Evolutionary conservation across 1,140 invertebrate genomes (phyloP).

Genomic region (Drosophila ironensis): DNA sequence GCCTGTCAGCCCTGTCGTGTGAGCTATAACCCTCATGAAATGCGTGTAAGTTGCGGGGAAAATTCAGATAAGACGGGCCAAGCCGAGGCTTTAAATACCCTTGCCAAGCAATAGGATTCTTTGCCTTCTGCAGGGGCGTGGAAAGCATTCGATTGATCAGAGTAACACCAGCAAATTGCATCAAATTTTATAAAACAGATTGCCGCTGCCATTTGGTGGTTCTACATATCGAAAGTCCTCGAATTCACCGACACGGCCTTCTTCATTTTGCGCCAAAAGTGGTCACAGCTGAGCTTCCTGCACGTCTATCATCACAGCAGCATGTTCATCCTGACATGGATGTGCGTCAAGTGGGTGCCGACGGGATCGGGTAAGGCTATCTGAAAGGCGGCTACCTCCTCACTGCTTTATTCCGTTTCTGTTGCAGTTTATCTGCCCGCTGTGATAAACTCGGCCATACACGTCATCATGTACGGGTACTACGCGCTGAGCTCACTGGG

Average conservation of each 20-base stretch:
- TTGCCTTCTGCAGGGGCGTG: no score
- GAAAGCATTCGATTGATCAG: no score
- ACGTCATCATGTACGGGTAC: constrained; percentile 97
- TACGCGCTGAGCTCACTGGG: constrained; percentile 93
- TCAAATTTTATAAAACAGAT: constrained; percentile 85
- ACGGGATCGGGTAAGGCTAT: constrained; percentile 92
- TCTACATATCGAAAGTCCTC: constrained; percentile 96
- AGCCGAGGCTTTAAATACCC: neutral
- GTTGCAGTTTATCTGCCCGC: constrained; percentile 91
- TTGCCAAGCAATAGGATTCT: neutral
- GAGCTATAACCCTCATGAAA: constrained; percentile 90
- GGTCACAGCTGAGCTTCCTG: constrained; percentile 93
- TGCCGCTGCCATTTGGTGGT: constrained; percentile 97
- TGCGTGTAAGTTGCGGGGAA: constrained; percentile 83
- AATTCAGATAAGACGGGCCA: neutral
- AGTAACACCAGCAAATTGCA: no score
- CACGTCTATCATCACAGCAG: constrained; percentile 96
- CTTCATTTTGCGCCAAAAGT: constrained; percentile 94
- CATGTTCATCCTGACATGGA: constrained; percentile 97
- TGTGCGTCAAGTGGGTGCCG: constrained; percentile 97
- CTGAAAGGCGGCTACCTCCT: neutral
- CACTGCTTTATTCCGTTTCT: constrained; percentile 25
- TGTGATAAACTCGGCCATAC: constrained; percentile 95
- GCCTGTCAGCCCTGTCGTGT: constrained; percentile 94
- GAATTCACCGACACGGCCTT: constrained; percentile 97